phyloP scores from a whole-genome alignment of 2,113 vertebrate species.

The Cathartes aura region DNA sequence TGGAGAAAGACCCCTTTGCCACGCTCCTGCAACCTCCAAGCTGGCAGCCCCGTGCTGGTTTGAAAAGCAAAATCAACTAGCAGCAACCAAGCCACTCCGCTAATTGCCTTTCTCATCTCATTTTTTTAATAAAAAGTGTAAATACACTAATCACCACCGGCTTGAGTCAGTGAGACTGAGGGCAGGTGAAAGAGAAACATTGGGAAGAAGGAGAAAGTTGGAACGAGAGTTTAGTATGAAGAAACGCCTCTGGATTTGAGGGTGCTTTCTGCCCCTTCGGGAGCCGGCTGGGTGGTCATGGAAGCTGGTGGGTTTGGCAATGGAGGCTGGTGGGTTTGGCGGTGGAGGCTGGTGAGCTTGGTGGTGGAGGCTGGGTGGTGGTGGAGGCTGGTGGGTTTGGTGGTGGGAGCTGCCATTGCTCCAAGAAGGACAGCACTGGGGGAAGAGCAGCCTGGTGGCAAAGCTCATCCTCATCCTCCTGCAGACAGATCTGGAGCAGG shows the following conservation, averaged over 20 bases:
- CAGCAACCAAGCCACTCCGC: accelerated
- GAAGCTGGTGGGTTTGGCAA: not conserved
- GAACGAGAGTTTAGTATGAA: not conserved
- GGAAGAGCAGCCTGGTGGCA: not conserved
- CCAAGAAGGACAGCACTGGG: not conserved
- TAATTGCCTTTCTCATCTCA: not conserved
- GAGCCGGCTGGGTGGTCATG: not conserved
- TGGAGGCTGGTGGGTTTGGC: not conserved
- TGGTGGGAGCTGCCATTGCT: not conserved
- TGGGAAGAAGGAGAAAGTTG: not conserved
- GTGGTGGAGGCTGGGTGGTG: not conserved
- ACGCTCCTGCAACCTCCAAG: not conserved
- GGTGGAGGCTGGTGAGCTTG: not conserved
- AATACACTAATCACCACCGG: not conserved
- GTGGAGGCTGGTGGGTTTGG: not conserved
- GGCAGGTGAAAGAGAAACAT: not conserved
- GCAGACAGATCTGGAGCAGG: not conserved
- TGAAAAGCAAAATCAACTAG: not conserved
- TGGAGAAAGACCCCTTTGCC: not conserved
- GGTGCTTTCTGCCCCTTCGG: not conserved
- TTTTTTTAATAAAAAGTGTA: not conserved
- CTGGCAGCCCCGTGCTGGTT: not conserved
- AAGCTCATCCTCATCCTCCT: not conserved
- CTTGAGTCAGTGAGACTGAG: not conserved
- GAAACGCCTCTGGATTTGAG: not conserved